Base-by-base conservation (phyloP, 2,888 invertebrate genomes). In the Automeris io region DNA sequence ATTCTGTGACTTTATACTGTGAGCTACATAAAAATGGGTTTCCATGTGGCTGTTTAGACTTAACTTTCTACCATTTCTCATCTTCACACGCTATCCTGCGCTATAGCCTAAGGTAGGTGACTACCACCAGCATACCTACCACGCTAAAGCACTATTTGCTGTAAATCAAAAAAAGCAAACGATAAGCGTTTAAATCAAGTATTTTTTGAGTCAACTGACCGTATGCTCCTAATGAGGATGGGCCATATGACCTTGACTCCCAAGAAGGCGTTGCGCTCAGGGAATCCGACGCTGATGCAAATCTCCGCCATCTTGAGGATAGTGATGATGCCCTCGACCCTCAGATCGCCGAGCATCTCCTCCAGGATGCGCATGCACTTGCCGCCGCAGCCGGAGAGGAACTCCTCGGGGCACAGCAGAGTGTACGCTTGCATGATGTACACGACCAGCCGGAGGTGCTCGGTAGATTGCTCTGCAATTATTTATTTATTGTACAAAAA, bases 391-490 rank as follows among this genome's bases (percentile, higher is more conserved):
- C 90, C 90, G 51, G 90, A 83, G 42, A 96, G 87, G 63, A 94
- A 95, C 50, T 93, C 90, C 57, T 93, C 91, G 0, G 95, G 94
- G 46, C 92, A 92, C 7, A 97, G 77, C 9, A 96, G 75, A 0
- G 95, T 89, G 69, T 96, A 95, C 1, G 93, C 94, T 70, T 94
- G 91, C 67, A 93, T 92, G 63, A 97, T 93, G 57, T 92, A 91
- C 8, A 96, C 87, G 46, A 94, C 93, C 41, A 91, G 90, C 44
- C 92, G 88, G 7, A 97, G 85, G 70, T 94, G 92, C 63, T 97
- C 96, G 0, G 94, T 90, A 0, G 95, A 93, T 70, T 90, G 89
- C 72, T 96, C 96, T 94, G 74, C 9, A 79, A 29, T n/a, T 4
- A 5, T 5, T 7, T 2, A n/a, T n/a, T n/a, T n/a, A n/a, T n/a